Base-by-base conservation (phyloP, 2,797 vertebrate genomes). In the Sebastes hubbsi region DNA sequence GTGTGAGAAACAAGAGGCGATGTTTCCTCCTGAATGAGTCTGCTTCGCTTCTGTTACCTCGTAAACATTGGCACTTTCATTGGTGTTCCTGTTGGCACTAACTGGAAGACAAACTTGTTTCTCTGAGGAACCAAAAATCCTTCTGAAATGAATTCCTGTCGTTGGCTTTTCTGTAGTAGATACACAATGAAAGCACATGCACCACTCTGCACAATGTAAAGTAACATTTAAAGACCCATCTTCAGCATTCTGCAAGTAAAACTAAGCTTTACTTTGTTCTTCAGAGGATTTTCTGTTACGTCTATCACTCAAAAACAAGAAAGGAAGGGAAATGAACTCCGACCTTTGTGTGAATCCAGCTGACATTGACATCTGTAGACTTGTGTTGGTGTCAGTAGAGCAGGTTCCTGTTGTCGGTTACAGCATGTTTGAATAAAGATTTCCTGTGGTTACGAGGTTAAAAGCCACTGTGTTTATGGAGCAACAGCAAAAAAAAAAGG, bases 21-120 rank as follows among this genome's bases (percentile, higher is more conserved):
- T 36, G 30, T 77, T 54, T 87, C 46, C 81, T 79, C 80, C 68
- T 61, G 67, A 60, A 60, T 8, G 58, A 9, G 36, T 80, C 68
- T 10, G 29, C 63, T 54, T 64, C 2, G 18, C 69, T 30, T 58
- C 54, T 46, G 34, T 49, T 12, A 70, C 71, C 65, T 54, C 9
- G 61, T 82, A 76, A 85, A 84, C 72, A 24, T 78, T 74, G 83
- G 81, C 89, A 85, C 86, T 82, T 84, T 88, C 55, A 59, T 63
- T 58, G 30, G 67, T 14, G 85, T 54, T 85, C 77, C 77, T 81
- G 82, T 81, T 86, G 88, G 85, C 85, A 87, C 87, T 60, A 60
- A 83, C 84, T 93, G 91, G 91, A 94, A 94, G 93, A 94, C 92
- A 60, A 85, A 75, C 82, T 72, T 13, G 61, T 82, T 89, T 83